A percentile compares a stretch with the other conserved stretches of the same genome.
Conservation (phyloP, 1,140 invertebrate species). For the Galleria mellonella region DNA sequence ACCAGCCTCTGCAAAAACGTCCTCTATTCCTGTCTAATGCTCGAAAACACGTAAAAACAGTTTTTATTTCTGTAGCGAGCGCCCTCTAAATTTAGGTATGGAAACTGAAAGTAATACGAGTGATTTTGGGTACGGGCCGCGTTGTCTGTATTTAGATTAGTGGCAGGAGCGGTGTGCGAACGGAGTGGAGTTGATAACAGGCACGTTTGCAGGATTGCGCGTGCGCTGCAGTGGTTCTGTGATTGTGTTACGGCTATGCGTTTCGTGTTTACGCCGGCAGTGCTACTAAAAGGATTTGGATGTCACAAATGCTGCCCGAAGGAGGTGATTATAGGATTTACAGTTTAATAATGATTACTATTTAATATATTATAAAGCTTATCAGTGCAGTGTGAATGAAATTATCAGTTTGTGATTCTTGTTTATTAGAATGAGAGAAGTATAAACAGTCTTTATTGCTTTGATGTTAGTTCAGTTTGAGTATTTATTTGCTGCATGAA, state of each 20-base stretch:
- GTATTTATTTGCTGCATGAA: too few relatives aligned
- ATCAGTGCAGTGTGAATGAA: neutral
- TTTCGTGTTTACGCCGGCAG: conserved; percentile 3
- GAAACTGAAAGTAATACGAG: conserved; percentile 65
- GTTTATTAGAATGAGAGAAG: too few relatives aligned
- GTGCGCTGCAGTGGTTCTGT: conserved; percentile 17
- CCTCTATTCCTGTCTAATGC: conserved; percentile 60
- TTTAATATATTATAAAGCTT: neutral
- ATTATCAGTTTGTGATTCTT: too few relatives aligned
- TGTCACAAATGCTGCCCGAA: conserved; percentile 62
- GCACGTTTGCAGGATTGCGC: conserved; percentile 7
- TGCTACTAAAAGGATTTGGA: conserved; percentile 31
- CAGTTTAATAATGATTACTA: neutral
- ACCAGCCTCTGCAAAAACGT: conserved; percentile 39
- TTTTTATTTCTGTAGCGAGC: conserved; percentile 69
- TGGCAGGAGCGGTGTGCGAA: conserved; percentile 21
- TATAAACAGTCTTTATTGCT: too few relatives aligned
- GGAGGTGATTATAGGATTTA: conserved; percentile 42
- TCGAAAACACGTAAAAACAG: conserved; percentile 67
- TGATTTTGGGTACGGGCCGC: conserved; percentile 60
- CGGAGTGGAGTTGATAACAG: neutral
- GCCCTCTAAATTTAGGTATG: conserved; percentile 70
- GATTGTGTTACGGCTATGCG: conserved; percentile 4
- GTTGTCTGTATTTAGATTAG: conserved; percentile 71
- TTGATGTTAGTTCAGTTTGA: too few relatives aligned